Conservation (phyloP, 1,140 invertebrate species). For the Drosophila pruinosa region DNA sequence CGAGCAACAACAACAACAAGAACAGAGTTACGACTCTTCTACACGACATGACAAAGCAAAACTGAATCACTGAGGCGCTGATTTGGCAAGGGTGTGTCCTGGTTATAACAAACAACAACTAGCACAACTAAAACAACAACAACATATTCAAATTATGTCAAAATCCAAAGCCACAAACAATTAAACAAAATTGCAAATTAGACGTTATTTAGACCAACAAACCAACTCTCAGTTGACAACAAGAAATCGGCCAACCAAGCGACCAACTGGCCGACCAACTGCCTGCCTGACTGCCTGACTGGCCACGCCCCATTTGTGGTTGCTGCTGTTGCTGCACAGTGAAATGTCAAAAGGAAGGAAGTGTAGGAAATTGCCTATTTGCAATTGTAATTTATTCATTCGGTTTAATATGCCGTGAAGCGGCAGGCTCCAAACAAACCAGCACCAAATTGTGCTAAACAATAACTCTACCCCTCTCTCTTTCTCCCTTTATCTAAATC, state of each 20-base stretch:
- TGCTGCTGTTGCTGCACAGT: constrained; percentile 30
- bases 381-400: constrained; percentile 82
- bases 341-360: constrained; percentile 73
- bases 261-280: neutral
- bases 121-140: constrained; percentile 5
- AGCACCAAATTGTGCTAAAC: constrained; percentile 58
- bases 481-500: constrained; percentile 5
- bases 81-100: constrained; percentile 22
- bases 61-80: constrained; percentile 5
- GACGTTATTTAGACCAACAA: constrained; percentile 74
- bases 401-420: constrained; percentile 79
- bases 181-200: constrained; percentile 82
- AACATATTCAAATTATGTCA: constrained; percentile 61
- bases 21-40: constrained; percentile 49
- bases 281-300: constrained; percentile 23
- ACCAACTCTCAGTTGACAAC: constrained; percentile 45
- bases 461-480: constrained; percentile 49
- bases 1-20: constrained; percentile 33
- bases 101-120: constrained; percentile 20
- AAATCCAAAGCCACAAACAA: constrained; percentile 79
- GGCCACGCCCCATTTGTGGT: constrained; percentile 67
- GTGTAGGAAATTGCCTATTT: constrained; percentile 81
- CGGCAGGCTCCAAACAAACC: constrained; percentile 44
- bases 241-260: constrained; percentile 46
- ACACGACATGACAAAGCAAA: constrained; percentile 47